phyloP scores from a whole-genome alignment of 1,140 invertebrate genomes.

The Drosophila rhopaloa region DNA sequence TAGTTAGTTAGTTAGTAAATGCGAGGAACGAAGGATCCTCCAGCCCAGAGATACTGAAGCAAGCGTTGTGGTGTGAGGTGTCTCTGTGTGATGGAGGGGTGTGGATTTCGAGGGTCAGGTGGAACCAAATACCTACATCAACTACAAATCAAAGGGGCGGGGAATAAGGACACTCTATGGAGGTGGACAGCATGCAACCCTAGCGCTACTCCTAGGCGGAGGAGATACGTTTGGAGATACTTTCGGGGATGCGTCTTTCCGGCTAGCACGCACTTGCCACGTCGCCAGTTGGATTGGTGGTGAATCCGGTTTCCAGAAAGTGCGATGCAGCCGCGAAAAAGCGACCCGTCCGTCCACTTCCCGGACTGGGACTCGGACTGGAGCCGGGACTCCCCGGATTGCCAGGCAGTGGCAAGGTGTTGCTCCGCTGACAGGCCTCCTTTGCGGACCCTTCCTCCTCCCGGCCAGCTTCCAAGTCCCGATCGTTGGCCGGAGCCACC shows the following conservation, averaged over 20 bases:
- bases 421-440: constrained; percentile 17
- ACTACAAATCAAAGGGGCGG: constrained; percentile 28
- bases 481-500: constrained; percentile 42
- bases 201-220: constrained; percentile 16
- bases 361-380: constrained; percentile 34
- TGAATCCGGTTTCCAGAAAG: constrained; percentile 71
- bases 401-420: constrained; percentile 19
- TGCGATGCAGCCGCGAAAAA: constrained; percentile 71
- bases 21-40: constrained; percentile 19
- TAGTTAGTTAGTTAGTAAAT: constrained; percentile 37
- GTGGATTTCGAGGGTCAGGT: constrained; percentile 11
- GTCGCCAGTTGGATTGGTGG: constrained; percentile 11
- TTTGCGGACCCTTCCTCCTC: constrained; percentile 4
- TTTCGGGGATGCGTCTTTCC: background rate
- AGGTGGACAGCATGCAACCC: constrained; percentile 37
- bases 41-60: constrained; percentile 45
- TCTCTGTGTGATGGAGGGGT: constrained; percentile 37
- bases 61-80: constrained; percentile 69
- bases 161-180: constrained; percentile 11
- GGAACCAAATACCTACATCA: constrained; percentile 24
- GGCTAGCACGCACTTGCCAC: constrained; percentile 68
- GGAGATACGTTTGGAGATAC: constrained; percentile 21
- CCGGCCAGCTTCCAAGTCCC: constrained; percentile 59
- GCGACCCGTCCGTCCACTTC: constrained; percentile 60
- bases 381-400: constrained; percentile 1